Percentiles rank a stretch among this genome's conserved stretches.
Evolutionary conservation across 2,113 vertebrate species (phyloP).

Genomic region (Oceanites oceanicus): DNA sequence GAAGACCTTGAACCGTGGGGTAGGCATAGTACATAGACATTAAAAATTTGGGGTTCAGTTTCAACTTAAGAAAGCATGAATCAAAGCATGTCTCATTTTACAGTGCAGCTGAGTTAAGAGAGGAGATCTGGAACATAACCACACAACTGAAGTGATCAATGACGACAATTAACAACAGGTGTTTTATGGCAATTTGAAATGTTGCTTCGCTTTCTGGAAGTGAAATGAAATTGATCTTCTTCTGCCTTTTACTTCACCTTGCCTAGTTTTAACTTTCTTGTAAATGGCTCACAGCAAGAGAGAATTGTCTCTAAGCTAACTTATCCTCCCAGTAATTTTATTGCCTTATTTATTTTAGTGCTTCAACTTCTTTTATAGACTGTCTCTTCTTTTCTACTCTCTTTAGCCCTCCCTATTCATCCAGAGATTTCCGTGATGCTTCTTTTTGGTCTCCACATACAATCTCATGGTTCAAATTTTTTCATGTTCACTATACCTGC

Average conservation of each 20-base stretch:
- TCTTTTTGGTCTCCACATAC: background rate
- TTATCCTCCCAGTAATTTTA: background rate
- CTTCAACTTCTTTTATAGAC: background rate
- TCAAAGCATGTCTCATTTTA: constrained; percentile 31
- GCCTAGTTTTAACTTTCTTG: background rate
- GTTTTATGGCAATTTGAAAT: constrained; percentile 54
- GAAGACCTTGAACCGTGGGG: background rate
- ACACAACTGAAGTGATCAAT: constrained; percentile 36
- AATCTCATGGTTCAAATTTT: background rate
- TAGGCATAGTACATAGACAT: background rate
- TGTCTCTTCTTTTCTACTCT: background rate
- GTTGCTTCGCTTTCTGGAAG: constrained; percentile 61
- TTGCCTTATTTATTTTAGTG: background rate
- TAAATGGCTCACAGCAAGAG: background rate
- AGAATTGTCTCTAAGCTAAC: background rate
- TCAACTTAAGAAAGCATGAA: constrained; percentile 41
- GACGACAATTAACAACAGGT: constrained; percentile 54
- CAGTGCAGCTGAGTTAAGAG: background rate
- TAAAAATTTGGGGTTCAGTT: background rate
- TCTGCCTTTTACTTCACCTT: constrained; percentile 42
- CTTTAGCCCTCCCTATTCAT: background rate
- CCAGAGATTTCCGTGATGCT: background rate
- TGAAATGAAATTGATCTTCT: constrained; percentile 45
- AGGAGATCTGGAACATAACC: background rate
- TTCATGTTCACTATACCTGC: background rate